Evolutionary conservation across 2,113 vertebrate genomes (phyloP), one percentile per base, ranked within the genome.

Genomic region (Triplophysa dalaica): DNA sequence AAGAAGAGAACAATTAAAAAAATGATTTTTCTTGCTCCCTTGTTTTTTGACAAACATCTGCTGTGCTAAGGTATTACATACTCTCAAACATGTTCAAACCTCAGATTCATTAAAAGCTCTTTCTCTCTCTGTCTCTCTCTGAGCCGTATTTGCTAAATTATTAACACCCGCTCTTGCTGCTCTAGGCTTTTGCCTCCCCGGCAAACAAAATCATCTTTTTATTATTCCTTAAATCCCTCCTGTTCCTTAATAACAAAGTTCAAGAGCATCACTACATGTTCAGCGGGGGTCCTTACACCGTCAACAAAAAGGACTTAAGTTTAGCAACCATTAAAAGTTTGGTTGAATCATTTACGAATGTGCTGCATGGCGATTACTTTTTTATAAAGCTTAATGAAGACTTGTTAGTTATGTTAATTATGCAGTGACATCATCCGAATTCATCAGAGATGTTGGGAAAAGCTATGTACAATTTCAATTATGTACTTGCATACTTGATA

Each of bases 211-310:
- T 75, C 58, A 63, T 41, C 72, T 63, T 75, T 60, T 63, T 62
- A 62, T 75, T 75, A 75, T 75, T 75, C 56, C 78, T 66, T 66
- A 63, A 73, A 66, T 74, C 63, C 69, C 24, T 13, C 52, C 69
- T 43, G 56, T 65, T 73, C 54, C 79, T 24, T 60, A 21, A 43
- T 75, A 38, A 75, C 48, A 38, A 62, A 45, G 58, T 75, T 75
- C 48, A 75, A 75, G 22, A 24, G 72, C 56, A 45, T 26, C 10
- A 22, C 13, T 58, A 0, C 54, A 61, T 9, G 21, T 75, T 19
- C 58, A 19, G 22, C 5, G 4, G 38, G 70, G 14, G 56, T 62
- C 41, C 38, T 75, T 58, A 63, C 29, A 22, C 41, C 58, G 26
- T 8, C 26, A 41, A 63, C 26, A 21, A 41, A 41, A 38, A 9